These are phyloP conservation scores for Pandemis cinnamomeana DNA, from an alignment of 2,888 invertebrate species.

Conservation along the genomic window DNA sequence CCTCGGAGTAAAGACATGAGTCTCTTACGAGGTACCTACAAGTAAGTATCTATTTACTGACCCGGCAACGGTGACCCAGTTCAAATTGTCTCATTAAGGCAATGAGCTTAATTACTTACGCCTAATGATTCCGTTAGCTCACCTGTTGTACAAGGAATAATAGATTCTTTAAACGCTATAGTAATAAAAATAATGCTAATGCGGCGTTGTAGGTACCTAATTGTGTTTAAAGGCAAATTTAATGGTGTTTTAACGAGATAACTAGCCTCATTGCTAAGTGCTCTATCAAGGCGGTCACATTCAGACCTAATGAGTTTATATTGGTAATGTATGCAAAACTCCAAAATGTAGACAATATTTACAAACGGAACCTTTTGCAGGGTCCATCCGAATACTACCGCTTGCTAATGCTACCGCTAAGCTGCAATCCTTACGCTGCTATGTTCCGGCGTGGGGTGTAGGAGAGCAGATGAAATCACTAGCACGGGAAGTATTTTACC, in stretches of 20 bases:
- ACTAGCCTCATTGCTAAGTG: neutral
- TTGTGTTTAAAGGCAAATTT: neutral
- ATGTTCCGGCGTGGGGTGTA: too few relatives aligned
- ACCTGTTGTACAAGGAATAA: conserved; percentile 14
- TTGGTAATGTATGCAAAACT: neutral
- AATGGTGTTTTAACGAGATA: conserved; percentile 19
- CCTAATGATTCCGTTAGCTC: conserved; percentile 48
- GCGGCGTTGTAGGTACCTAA: neutral
- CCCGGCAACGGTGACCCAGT: conserved; percentile 54
- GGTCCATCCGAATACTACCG: too few relatives aligned
- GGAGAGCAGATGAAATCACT: too few relatives aligned
- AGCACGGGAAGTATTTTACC: too few relatives aligned
- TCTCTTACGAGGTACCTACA: conserved; percentile 39
- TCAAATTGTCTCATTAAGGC: conserved; percentile 62
- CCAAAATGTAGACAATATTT: neutral
- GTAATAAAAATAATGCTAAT: conserved; percentile 20
- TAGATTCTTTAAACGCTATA: conserved; percentile 6
- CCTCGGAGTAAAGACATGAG: conserved; percentile 5
- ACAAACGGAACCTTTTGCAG: too few relatives aligned
- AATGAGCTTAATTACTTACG: conserved; percentile 61
- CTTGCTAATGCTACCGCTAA: too few relatives aligned
- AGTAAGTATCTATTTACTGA: conserved; percentile 37
- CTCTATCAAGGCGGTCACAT: neutral
- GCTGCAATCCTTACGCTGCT: too few relatives aligned
- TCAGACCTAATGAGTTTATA: neutral